Evolutionary conservation across 1,140 invertebrate species (phyloP), one percentile per base, ranked within the genome.

Genomic region (Atopsyche davidsoni): DNA sequence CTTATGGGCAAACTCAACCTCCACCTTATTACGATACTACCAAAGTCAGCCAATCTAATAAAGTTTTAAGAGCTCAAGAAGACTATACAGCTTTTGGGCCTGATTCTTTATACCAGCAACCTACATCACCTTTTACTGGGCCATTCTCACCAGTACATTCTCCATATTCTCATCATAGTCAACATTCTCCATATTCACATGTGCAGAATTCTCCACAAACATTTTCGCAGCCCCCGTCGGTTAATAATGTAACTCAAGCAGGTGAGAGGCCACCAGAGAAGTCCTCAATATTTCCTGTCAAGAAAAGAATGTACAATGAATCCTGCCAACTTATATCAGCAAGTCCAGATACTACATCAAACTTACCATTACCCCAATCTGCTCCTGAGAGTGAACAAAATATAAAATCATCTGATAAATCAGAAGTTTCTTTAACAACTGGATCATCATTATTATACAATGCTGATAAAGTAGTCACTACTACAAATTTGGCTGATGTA

Each of bases 251-350:
- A 14, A 31, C 51, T n/a, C 60, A 55, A 44, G n/a, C 56, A 3
- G 60, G 55, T 6, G 60, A 55, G 32, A 58, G 57, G 25, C 21
- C 59, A 21, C 63, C 65, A n/a, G 48, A 64, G 9, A 72, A 69
- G 62, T 42, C 65, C 24, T 47, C 62, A 24, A 55, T 67, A 19
- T 73, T 69, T 46, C 68, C 71, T 25, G 65, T 72, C 4, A 81
- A 81, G 59, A 81, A 81, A 61, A 66, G 79, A 35, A 72, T 67
- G 13, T 81, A 79, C 48, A 77, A 69, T 62, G 79, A 80, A 63
- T 66, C 65, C 1, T 17, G 7, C 17, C 47, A 50, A 4, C 28
- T 16, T 3, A 21, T 34, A 23, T 6, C 24, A 2, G 18, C 22
- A 39, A 16, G 14, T 39, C 10, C 16, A 17, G 7, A 16, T 4